phyloP scores from a whole-genome alignment of 2,888 invertebrate genomes.

The Anoncus sp. region DNA sequence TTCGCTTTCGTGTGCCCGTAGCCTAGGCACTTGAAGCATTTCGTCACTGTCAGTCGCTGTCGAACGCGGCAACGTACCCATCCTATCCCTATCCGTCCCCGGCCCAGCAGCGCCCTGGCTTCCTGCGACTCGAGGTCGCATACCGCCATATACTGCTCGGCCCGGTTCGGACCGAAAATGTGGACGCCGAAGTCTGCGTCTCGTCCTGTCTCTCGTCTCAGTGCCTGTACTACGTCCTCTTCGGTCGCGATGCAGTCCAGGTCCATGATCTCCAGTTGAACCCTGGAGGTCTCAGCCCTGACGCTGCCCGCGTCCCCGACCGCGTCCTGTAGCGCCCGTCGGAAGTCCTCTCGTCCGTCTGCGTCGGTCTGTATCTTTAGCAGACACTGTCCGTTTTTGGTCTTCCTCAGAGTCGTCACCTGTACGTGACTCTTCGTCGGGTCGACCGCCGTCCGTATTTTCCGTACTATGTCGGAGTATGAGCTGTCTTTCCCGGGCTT shows the following conservation, averaged over 20 bases:
- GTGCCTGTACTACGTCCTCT: conserved; percentile 45
- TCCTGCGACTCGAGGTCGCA: conserved; percentile 46
- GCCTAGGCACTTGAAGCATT: conserved; percentile 29
- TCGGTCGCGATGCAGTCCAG: conserved; percentile 51
- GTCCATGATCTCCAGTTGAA: conserved; percentile 56
- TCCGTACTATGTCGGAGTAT: conserved; percentile 43
- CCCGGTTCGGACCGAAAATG: conserved; percentile 50
- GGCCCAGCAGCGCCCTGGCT: conserved; percentile 36
- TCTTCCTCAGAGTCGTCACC: conserved; percentile 45
- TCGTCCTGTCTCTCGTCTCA: conserved; percentile 44
- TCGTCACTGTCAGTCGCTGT: conserved; percentile 36
- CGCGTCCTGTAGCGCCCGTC: conserved; percentile 36
- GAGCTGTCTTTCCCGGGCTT: conserved; percentile 33
- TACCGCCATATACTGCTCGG: conserved; percentile 41
- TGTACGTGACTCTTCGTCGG: conserved; percentile 41
- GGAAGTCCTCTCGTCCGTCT: conserved; percentile 30
- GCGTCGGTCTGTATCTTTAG: conserved; percentile 33
- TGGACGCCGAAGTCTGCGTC: conserved; percentile 48
- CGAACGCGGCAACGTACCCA: conserved; percentile 31
- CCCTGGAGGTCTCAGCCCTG: conserved; percentile 17
- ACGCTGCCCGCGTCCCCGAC: conserved; percentile 41
- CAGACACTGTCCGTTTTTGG: conserved; percentile 47
- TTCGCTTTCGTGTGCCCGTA: conserved; percentile 27
- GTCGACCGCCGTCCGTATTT: conserved; percentile 21
- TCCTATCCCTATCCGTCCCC: conserved; percentile 40